Evolutionary conservation across 2,888 invertebrate species (phyloP).

Genomic region (Noctua janthe): DNA sequence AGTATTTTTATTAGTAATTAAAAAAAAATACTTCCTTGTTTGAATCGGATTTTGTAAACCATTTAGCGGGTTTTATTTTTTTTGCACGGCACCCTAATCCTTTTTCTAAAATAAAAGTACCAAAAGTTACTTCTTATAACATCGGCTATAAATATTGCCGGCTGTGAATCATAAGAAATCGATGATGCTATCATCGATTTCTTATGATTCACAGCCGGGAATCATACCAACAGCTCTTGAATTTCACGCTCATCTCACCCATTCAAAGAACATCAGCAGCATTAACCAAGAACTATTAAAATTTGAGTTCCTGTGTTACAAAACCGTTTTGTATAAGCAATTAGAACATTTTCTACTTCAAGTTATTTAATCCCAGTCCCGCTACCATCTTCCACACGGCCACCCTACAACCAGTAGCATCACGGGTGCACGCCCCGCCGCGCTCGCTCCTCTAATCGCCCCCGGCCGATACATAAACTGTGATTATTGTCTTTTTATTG

Average conservation of each 20-base stretch:
- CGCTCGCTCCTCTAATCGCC: slow-evolving; percentile 78
- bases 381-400: neutral
- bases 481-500: slow-evolving; percentile 87
- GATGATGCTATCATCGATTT: too few species aligned
- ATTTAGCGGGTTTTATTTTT: too few species aligned
- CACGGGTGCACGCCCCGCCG: slow-evolving; percentile 55
- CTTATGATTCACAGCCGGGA: neutral
- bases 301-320: neutral
- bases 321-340: neutral
- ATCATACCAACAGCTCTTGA: neutral
- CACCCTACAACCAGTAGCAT: slow-evolving; percentile 47
- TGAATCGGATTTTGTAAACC: too few species aligned
- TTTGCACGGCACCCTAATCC: too few species aligned
- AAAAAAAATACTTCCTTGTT: too few species aligned
- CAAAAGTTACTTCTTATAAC: too few species aligned
- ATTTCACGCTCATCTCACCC: too few species aligned
- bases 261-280: neutral
- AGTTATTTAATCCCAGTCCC: neutral
- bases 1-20: neutral
- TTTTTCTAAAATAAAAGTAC: too few species aligned
- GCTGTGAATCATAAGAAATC: too few species aligned
- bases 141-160: too few species aligned
- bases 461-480: slow-evolving; percentile 82
- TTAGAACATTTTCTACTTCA: neutral
- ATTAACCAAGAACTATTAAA: neutral